Base-by-base conservation (phyloP, 2,888 invertebrate species). In the Yponomeuta plumbellus region DNA sequence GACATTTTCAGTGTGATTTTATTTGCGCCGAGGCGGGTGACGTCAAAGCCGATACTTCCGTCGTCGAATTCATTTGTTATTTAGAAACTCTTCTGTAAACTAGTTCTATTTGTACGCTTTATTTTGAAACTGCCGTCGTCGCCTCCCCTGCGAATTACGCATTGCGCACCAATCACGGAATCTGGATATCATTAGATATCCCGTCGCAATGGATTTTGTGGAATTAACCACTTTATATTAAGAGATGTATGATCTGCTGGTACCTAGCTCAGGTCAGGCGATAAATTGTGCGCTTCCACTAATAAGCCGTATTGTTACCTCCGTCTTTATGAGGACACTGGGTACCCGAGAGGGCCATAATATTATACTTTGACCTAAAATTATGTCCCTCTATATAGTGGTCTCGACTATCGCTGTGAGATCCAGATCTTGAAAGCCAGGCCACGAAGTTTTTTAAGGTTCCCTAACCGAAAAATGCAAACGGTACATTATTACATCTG, bases 21-120 rank as follows among this genome's bases (percentile, higher is more conserved):
- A 80, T 79, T 81, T 75, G 26, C 67, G 65, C 71, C 68, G 34
- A 34, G 8, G 8, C 34, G 74, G 74, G 70, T 79, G 76, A 74
- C 82, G 81, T 79, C 85, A 85, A 80, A 79, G 77, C 77, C 78
- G 68, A 79, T 79, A 80, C 79, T 82, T 86, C 85, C 81, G 81
- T 85, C 84, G 77, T 77, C 80, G 69, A 68, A 61, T 68, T 71
- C 76, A 84, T 85, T 83, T 85, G 80, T 84, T 87, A 87, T 86
- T 84, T 80, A 75, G 83, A 81, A 86, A 64, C 83, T 82, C 79
- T 84, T 80, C 74, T 73, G 78, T 75, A 75, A 78, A 77, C 75
- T 71, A 71, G 66, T 76, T 75, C 71, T 81, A 81, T 81, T 82
- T 80, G 77, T 69, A 71, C 69, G 75, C 72, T 80, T 82, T 88